Evolutionary conservation across 2,797 vertebrate genomes (phyloP).

Genomic region (Rhinogobio ventralis): DNA sequence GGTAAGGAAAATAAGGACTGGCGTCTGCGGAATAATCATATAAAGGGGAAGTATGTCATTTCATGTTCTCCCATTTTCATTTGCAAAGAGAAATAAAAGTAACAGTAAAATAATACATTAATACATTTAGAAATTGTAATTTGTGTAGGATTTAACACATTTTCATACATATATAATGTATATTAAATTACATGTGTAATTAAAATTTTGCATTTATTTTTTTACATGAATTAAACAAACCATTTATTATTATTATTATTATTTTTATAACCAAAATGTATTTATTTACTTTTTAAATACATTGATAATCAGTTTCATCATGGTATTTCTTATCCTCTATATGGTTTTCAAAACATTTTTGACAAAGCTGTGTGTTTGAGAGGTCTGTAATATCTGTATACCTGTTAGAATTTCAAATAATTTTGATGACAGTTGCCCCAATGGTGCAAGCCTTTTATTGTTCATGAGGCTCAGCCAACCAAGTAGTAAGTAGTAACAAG

Average conservation of each 20-base stretch:
- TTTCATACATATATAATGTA: too few species aligned
- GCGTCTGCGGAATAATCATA: background rate
- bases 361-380: background rate
- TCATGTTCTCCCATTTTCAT: background rate
- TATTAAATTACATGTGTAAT: too few species aligned
- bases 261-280: background rate
- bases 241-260: too few species aligned
- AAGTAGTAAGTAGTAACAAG: too few species aligned
- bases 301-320: background rate
- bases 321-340: background rate
- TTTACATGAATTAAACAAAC: too few species aligned
- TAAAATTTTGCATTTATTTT: too few species aligned
- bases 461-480: background rate
- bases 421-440: background rate
- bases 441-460: background rate
- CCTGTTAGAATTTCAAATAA: background rate
- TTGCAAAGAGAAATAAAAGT: background rate
- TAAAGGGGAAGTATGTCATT: background rate
- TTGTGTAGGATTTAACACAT: background rate
- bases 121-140: background rate
- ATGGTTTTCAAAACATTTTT: background rate
- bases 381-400: background rate
- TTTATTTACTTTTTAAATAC: background rate
- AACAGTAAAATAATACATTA: background rate
- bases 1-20: background rate